Base-by-base conservation (phyloP, 2,113 vertebrate species). In the Picathartes gymnocephalus region DNA sequence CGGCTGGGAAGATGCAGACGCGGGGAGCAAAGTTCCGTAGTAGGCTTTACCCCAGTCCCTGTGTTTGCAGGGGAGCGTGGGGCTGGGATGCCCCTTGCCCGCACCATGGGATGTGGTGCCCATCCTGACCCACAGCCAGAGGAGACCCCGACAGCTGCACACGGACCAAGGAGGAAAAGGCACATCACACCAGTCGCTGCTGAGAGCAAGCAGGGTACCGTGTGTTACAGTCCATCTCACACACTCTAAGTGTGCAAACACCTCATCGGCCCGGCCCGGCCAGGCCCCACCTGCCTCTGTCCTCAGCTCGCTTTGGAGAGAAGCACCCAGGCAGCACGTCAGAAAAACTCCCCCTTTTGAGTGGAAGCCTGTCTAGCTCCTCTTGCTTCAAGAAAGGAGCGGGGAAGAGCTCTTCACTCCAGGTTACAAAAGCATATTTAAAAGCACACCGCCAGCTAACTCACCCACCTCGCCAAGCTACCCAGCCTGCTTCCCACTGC, bases 381-480 rank as follows among this genome's bases (percentile, higher is more conserved):
- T 54, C 42, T 20, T 73, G 25, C 15, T 92, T 54, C 57, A n/a
- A 44, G 25, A 23, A 21, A 92, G 25, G 40, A 44, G 5, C 3
- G 6, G 42, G 4, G 11, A 30, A 62, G 31, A 45, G 18, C 22
- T 19, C 47, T 31, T 35, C 16, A 2, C 22, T 72, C 51, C 30
- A 6, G 10, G 18, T 42, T 42, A 58, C 5, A 9, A 12, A 9
- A 33, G 19, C 2, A 3, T 6, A 3, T 86, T 40, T 40, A 17
- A 18, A n/a, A 44, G 21, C 13, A 8, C 48, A 7, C 2, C 11
- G 17, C 20, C 19, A 9, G 30, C 17, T 15, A 76, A 65, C 8
- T 3, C 0, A 0, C 28, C 7, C 40, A 14, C 19, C 44, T 48
- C 0, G 0, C 31, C 4, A 2, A 1, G 4, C 42, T 39, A 28